phyloP scores from a whole-genome alignment of 2,797 vertebrate species.

The Carduelis carduelis region DNA sequence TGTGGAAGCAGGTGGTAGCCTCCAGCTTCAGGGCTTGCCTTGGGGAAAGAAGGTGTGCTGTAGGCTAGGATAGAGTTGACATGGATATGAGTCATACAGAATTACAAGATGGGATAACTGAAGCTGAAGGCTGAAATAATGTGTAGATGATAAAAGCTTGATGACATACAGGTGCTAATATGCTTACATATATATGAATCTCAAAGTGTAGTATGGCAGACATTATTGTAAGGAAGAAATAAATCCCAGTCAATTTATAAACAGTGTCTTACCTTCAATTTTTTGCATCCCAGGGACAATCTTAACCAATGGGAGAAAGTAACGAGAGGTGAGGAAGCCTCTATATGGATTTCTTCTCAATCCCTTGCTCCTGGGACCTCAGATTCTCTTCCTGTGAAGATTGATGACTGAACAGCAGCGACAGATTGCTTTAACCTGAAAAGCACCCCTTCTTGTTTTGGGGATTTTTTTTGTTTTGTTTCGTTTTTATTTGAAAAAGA shows the following conservation, averaged over 20 bases:
- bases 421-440: not conserved
- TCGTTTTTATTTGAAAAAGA: not conserved
- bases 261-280: not conserved
- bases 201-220: not conserved
- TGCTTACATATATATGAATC: not conserved
- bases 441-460: conserved; percentile 17
- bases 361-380: conserved; percentile 60
- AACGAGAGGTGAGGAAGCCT: conserved; percentile 82
- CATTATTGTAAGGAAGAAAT: not conserved
- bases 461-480: conserved; percentile 32
- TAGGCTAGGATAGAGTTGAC: not conserved
- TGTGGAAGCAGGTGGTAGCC: not conserved
- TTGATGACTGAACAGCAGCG: conserved; percentile 82
- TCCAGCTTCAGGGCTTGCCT: not conserved
- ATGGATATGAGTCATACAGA: not conserved
- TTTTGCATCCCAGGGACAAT: conserved; percentile 84
- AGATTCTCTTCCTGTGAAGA: conserved; percentile 84
- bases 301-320: conserved; percentile 95
- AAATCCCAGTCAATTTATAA: not conserved
- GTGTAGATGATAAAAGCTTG: not conserved
- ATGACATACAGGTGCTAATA: not conserved
- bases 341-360: conserved; percentile 69
- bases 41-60: not conserved
- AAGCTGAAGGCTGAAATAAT: not conserved
- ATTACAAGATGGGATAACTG: not conserved